phyloP scores from a whole-genome alignment of 2,888 invertebrate genomes.

The Lasioglossum calceatum region DNA sequence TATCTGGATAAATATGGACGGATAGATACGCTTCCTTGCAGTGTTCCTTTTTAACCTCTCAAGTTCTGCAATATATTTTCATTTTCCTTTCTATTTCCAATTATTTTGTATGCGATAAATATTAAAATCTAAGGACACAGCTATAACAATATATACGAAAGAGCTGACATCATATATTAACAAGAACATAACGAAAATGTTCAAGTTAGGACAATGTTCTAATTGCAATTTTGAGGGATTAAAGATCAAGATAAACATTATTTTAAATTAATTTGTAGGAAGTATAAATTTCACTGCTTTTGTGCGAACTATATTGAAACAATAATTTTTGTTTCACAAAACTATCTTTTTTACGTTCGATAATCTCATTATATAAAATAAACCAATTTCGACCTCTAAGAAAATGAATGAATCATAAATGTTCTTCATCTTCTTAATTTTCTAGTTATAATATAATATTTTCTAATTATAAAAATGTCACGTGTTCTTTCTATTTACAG shows the following conservation, averaged over 20 bases:
- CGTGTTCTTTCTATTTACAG: neutral
- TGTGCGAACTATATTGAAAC: neutral
- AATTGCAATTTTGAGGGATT: neutral
- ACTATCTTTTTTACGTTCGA: neutral
- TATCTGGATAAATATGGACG: conserved; percentile 74
- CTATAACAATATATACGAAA: neutral
- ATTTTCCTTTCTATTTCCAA: neutral
- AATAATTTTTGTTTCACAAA: conserved; percentile 5
- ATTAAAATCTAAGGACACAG: neutral
- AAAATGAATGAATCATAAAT: neutral
- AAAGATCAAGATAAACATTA: neutral
- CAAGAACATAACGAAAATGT: neutral
- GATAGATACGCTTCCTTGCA: conserved; percentile 70
- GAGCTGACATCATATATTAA: neutral
- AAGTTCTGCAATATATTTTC: neutral
- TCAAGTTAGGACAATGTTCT: neutral
- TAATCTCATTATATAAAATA: neutral
- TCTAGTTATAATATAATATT: neutral
- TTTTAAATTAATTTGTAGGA: neutral
- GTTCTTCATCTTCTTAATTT: neutral
- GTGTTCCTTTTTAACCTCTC: conserved; percentile 23
- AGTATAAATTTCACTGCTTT: conserved; percentile 10
- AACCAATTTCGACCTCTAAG: neutral
- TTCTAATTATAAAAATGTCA: conserved; percentile 3
- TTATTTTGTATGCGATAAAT: neutral